Evolutionary conservation across 2,113 vertebrate genomes (phyloP), one percentile per base, ranked within the genome.

Genomic region (Leucosticte australis): DNA sequence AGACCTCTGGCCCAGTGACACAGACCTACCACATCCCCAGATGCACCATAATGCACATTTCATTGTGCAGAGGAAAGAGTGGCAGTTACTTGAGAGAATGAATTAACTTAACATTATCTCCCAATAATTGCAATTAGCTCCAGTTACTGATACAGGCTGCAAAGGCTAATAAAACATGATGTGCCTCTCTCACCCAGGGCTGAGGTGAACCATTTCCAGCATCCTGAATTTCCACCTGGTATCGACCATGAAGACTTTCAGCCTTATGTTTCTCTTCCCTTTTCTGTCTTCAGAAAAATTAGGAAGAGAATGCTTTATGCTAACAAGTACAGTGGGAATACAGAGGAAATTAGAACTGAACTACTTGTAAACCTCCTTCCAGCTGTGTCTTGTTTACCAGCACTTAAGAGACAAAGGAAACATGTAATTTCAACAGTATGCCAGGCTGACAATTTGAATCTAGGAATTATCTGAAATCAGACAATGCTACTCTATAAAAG

Each of bases 301-400:
- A 46, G 26, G 47, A 81, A 78, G 12, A 7, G 28, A 89, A 46
- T 71, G 69, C 39, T 90, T 93, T 65, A 94, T 60, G 73, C 71
- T 92, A 94, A 94, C 41, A 88, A 81, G 76, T 76, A 90, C 31
- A 74, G 41, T 91, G 82, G 88, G 60, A 90, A 94, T 94, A 78
- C 0, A 3, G 42, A 77, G 52, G 22, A 94, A 95, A 93, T 92
- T 70, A 86, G 39, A 30, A 74, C 44, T 77, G 64, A 70, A 93
- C 68, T 81, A 88, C 31, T 83, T 78, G 75, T 41, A 63, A 60
- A 85, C 55, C 63, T 90, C 82, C 79, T 93, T 83, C 85, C 87
- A 95, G 87, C 78, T 92, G 75, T 80, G 56, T 67, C 68, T 86
- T 90, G 79, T 94, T 96, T 94, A 94, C 63, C 22, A 83, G 59